Evolutionary conservation across 2,113 vertebrate species (phyloP), one percentile per base, ranked within the genome.

Genomic region (Anas platyrhynchos): DNA sequence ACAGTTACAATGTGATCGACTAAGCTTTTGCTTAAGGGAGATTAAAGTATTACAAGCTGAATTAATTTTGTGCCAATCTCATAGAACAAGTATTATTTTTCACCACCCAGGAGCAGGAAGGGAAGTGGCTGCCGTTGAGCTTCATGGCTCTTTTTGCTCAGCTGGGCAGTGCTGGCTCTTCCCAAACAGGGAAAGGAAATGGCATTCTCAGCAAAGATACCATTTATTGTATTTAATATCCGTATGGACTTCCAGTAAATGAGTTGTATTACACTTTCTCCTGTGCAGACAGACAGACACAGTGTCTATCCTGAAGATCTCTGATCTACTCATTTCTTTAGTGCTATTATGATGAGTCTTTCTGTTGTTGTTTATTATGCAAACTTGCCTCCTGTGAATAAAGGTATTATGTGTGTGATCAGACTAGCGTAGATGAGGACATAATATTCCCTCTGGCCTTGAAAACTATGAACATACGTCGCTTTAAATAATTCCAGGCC

Each of bases 31-130:
- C 85, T 93, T 83, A 77, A 77, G 55, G 85, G 79, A 91, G 71
- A 94, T 52, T 71, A 59, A 88, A 63, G 36, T 81, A 93, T 83
- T 83, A 67, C 13, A 80, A 91, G 78, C 25, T 83, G 71, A 85
- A 92, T 91, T 83, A 88, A 83, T 83, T 96, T 93, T 83, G 59
- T 89, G 75, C n/a, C 81, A 83, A 2, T 80, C 55, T 66, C 74
- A 77, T 80, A 88, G 55, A 91, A 75, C 0, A 0, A 84, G 36
- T 59, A 71, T 59, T 58, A 48, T 21, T 89, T 79, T 67, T 91
- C 71, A 76, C 38, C 4, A 4, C 71, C 22, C 34, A 16, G 10
- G 8, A 88, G 80, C 36, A 77, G 41, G 79, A 83, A 81, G 9
- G 43, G 50, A 91, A 90, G 61, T 46, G 86, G 79, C 79, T 93